Evolutionary conservation across 37 sponge, comb jelly and placozoan genomes (phyloP).

Genomic region (Eunapius fragilis): DNA sequence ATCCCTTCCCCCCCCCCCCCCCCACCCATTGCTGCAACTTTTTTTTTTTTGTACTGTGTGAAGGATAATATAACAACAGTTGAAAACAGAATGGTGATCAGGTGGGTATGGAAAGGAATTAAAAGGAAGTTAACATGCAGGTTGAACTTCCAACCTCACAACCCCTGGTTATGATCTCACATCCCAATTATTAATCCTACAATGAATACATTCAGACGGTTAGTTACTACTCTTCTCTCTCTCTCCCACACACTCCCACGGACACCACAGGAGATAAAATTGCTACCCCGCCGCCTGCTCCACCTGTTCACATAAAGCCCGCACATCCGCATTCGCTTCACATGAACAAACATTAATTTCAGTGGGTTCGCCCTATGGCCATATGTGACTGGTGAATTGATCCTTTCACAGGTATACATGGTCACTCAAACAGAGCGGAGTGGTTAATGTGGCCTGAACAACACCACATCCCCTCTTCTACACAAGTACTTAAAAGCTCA

Average conservation of each 20-base stretch:
- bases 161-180: neutral
- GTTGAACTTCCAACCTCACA: neutral
- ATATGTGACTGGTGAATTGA: neutral
- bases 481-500: neutral
- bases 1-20: neutral
- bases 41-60: neutral
- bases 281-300: constrained; percentile 1
- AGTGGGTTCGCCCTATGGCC: neutral
- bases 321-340: constrained; percentile 21
- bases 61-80: neutral
- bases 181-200: neutral
- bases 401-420: neutral
- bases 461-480: neutral
- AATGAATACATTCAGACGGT: neutral
- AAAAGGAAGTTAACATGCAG: neutral
- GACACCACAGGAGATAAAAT: constrained; percentile 25
- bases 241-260: constrained; percentile 38
- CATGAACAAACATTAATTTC: neutral
- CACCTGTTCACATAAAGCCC: constrained; percentile 9
- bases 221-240: constrained; percentile 12
- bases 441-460: neutral
- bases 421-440: neutral
- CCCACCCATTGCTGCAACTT: neutral
- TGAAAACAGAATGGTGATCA: neutral
- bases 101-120: neutral